phyloP scores from a whole-genome alignment of 2,797 vertebrate species.

The Gobionotothen gibberifrons region DNA sequence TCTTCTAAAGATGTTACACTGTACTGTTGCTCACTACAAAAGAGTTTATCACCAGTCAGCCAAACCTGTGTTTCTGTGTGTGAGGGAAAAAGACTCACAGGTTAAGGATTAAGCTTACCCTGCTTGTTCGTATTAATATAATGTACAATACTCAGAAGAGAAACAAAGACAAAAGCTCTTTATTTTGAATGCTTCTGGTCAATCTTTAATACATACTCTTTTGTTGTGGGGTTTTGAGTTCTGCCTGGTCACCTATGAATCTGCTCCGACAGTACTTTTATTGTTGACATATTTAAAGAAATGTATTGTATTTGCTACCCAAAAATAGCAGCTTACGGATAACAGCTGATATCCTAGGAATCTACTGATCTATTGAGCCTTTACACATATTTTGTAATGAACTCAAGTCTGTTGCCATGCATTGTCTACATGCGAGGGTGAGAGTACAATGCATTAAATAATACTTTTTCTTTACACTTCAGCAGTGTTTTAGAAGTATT shows the following conservation, averaged over 20 bases:
- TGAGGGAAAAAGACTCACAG: not conserved
- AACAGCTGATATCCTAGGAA: slow-evolving; percentile 2
- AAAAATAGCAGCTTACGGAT: not conserved
- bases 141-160: not conserved
- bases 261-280: not conserved
- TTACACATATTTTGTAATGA: slow-evolving; percentile 22
- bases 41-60: slow-evolving; percentile 6
- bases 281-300: slow-evolving; percentile 7
- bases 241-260: not conserved
- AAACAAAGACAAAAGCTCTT: slow-evolving; percentile 5
- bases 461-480: slow-evolving; percentile 22
- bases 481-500: slow-evolving; percentile 24
- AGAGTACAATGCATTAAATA: slow-evolving; percentile 12
- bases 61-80: not conserved
- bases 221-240: not conserved
- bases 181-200: not conserved
- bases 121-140: not conserved
- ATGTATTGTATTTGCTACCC: not conserved
- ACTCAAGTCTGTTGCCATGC: slow-evolving; percentile 19
- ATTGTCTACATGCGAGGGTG: slow-evolving; percentile 16
- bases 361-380: slow-evolving; percentile 24
- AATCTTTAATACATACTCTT: not conserved
- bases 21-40: slow-evolving; percentile 1
- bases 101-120: not conserved
- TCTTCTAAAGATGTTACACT: not conserved